These are phyloP conservation scores for Steatocranus sp. DNA, from an alignment of 2,797 vertebrate species.

Conservation along the genomic window DNA sequence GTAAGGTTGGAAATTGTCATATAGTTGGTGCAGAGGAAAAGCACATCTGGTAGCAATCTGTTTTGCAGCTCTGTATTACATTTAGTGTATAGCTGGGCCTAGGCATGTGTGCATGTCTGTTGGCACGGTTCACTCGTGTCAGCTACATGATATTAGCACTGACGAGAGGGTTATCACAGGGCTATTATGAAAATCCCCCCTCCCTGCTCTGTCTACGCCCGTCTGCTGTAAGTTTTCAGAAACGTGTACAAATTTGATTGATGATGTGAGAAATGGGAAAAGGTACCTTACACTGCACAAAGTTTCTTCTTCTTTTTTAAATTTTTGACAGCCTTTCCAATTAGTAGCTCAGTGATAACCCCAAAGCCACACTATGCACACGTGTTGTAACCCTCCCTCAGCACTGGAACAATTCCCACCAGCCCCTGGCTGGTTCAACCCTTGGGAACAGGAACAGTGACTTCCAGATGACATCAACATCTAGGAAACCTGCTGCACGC, in stretches of 20 bases:
- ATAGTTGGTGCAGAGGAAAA: background rate
- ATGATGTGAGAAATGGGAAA: background rate
- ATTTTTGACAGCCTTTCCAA: slow-evolving; percentile 1
- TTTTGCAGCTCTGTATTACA: background rate
- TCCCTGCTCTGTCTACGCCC: background rate
- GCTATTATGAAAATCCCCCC: background rate
- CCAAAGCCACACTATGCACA: background rate
- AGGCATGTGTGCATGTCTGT: background rate
- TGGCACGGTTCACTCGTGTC: background rate
- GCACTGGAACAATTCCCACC: background rate
- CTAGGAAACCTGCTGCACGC: slow-evolving; percentile 25
- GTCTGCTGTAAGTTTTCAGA: background rate
- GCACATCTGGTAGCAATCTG: slow-evolving; percentile 10
- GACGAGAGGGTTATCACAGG: background rate
- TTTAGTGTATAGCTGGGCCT: background rate
- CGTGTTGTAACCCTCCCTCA: background rate
- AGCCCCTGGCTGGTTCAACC: background rate
- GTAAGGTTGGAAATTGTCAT: background rate
- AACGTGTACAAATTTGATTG: background rate
- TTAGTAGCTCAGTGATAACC: slow-evolving; percentile 8
- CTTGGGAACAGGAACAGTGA: slow-evolving; percentile 57
- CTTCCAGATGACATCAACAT: slow-evolving; percentile 42
- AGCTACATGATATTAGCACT: background rate
- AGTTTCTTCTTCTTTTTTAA: background rate
- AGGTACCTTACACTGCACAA: background rate